A percentile compares a stretch with the other conserved stretches of the same genome.
phyloP scores from a whole-genome alignment of 2,888 invertebrate genomes.

The Cataglyphis rosenhaueri region DNA sequence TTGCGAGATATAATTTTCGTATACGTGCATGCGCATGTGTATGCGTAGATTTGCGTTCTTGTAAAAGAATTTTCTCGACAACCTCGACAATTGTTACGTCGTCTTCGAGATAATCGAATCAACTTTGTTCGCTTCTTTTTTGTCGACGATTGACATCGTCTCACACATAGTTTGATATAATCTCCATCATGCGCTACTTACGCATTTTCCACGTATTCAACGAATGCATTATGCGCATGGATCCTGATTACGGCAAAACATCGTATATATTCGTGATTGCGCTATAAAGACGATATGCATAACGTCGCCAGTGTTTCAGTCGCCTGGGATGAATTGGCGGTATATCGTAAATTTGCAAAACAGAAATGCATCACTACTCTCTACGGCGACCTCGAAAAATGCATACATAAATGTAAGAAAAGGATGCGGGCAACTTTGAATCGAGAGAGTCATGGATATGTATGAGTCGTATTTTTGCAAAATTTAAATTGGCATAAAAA shows the following conservation, averaged over 20 bases:
- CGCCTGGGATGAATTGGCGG: background rate
- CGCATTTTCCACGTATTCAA: slow-evolving; percentile 8
- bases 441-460: slow-evolving; percentile 1
- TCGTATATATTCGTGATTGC: slow-evolving; percentile 27
- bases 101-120: background rate
- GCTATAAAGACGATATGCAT: slow-evolving; percentile 34
- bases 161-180: background rate
- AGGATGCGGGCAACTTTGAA: slow-evolving; percentile 2
- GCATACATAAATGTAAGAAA: slow-evolving; percentile 15
- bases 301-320: slow-evolving; percentile 20
- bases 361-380: slow-evolving; percentile 19
- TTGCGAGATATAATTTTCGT: background rate
- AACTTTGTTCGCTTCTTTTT: background rate
- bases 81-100: background rate
- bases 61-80: background rate
- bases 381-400: slow-evolving; percentile 12
- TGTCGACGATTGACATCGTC: background rate
- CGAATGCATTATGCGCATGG: slow-evolving; percentile 7
- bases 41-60: background rate
- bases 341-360: slow-evolving; percentile 45
- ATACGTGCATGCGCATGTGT: background rate
- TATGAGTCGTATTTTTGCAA: slow-evolving; percentile 36
- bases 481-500: slow-evolving; percentile 29
- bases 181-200: slow-evolving; percentile 18
- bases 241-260: background rate